phyloP scores from a whole-genome alignment of 2,888 invertebrate species.

The Phyllotreta striolata region DNA sequence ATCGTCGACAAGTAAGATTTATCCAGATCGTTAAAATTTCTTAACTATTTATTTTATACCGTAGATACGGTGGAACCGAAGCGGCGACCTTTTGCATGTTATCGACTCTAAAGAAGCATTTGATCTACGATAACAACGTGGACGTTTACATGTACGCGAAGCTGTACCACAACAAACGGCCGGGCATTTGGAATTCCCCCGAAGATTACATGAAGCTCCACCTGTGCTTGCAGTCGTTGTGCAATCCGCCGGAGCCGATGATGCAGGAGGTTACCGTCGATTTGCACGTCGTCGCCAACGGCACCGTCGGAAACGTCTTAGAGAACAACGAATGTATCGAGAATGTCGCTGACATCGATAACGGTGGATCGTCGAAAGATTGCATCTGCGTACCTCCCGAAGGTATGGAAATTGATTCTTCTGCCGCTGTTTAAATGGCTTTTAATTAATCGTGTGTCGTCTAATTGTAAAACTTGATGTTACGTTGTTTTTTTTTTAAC shows the following conservation, averaged over 20 bases:
- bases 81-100: conserved; percentile 89
- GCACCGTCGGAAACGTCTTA: conserved; percentile 61
- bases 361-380: conserved; percentile 55
- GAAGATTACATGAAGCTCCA: conserved; percentile 78
- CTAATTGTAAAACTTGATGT: no score
- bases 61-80: conserved; percentile 91
- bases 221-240: conserved; percentile 67
- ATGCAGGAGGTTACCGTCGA: conserved; percentile 58
- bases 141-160: conserved; percentile 92
- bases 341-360: conserved; percentile 44
- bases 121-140: conserved; percentile 78
- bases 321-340: conserved; percentile 46
- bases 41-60: no score
- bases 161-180: conserved; percentile 85
- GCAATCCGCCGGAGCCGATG: conserved; percentile 52
- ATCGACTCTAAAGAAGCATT: conserved; percentile 78
- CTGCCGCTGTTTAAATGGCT: conserved; percentile 52
- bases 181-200: conserved; percentile 76
- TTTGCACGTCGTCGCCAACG: conserved; percentile 64
- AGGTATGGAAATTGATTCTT: conserved; percentile 65
- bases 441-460: no score
- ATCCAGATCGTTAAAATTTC: conserved; percentile 8
- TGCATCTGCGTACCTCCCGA: conserved; percentile 66
- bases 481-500: no score
- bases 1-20: conserved; percentile 86